Base-by-base conservation (phyloP, 1,140 invertebrate genomes). In the Orius insidiosus region DNA sequence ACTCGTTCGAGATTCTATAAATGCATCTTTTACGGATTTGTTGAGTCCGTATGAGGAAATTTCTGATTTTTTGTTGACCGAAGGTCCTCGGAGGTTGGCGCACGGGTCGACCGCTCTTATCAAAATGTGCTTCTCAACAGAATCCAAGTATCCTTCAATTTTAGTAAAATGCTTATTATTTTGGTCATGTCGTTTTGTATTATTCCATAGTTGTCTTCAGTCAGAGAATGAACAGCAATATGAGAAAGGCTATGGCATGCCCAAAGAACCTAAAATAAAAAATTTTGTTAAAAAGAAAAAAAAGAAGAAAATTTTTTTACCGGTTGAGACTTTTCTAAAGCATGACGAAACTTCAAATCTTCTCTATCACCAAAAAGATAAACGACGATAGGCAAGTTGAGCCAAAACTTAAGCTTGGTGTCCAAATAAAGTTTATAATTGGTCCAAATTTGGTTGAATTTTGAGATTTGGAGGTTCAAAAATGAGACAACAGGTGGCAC, bases 151-250 rank as follows among this genome's bases (percentile, higher is more conserved):
- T 70, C 65, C 53, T 83, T 83, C 1, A 85, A 62, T 36, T 65
- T 64, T 3, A 84, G 56, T 1, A 86, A 54, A 5, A 68, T 55
- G 36, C 68, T 68, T 32, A 87, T 72, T n/a, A 86, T 72, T 13
- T 59, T 55, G 8, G 76, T 61, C 18, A 86, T 59, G 61, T 84
- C 78, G 59, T 78, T 78, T 56, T 85, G 83, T 3, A 81, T 78
- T 38, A 86, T 72, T 35, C 84, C 84, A 64, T 75, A 85, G 46
- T 67, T 69, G 62, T 86, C 84, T 63, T 86, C 82, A 6, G 53
- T 69, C 3, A 84, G 58, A 0, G 83, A 85, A 31, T 70, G 63
- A 2, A 72, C 71, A 24, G 71, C 68, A 11, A 86, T 60, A 19
- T 70, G 67, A 0, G 80, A 71, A 36, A 86, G 64, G 2, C 76